Evolutionary conservation across 2,888 invertebrate species (phyloP), one percentile per base, ranked within the genome.

Genomic region (Drosophila acutilabella): DNA sequence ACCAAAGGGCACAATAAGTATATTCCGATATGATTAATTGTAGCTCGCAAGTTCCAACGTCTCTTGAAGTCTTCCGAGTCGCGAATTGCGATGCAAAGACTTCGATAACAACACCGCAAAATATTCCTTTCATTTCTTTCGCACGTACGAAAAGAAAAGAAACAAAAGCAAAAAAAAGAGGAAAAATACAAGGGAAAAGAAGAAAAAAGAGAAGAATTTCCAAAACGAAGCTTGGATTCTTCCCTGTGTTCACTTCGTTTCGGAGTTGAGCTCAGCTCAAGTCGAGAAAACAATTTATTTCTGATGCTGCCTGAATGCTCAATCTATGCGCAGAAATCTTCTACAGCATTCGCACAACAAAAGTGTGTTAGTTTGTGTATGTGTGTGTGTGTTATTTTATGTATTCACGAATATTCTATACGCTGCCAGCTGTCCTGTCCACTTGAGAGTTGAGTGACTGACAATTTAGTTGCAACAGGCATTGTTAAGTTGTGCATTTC

Each of bases 11-110:
- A 74, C 71, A 72, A 71, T 71, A 54, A 58, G 59, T 79, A 78
- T 71, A 64, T 73, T 73, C 62, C 68, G 73, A 80, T 87, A 81
- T 85, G 87, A 87, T 86, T 88, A 86, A 83, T 88, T 85, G 71
- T 64, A 58, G 72, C 74, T 70, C 64, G 80, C 72, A 51, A 64
- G 61, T 33, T 30, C 64, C 62, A 74, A 75, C 18, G 42, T 33
- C 41, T 33, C 14, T 7, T 7, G 36, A 52, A 42, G 33, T 26
- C 48, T 40, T 50, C 10, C 40, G 36, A 45, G 52, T 30, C 23
- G 20, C 36, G 16, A 26, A 26, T 48, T 48, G 80, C 72, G 78
- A 81, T 79, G 51, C 74, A 64, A 62, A 77, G 57, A 53, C 71
- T 59, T 65, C 74, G 80, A 79, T 79, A 79, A 69, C 73, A 78